phyloP scores from a whole-genome alignment of 2,888 invertebrate species.

The Tachina fera region DNA sequence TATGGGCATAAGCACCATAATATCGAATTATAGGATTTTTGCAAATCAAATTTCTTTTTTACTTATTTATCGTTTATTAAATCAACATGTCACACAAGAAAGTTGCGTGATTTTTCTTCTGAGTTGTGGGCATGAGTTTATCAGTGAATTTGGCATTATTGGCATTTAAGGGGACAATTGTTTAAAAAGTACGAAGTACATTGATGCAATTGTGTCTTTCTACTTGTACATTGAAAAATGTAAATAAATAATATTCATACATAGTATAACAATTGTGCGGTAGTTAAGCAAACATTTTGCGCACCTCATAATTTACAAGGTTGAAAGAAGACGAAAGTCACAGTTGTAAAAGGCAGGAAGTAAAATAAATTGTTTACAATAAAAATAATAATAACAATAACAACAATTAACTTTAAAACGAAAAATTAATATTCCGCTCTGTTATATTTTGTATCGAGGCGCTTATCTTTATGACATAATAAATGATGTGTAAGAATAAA shows the following conservation, averaged over 20 bases:
- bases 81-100: background rate
- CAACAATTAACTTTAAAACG: background rate
- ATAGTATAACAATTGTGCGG: conserved; percentile 27
- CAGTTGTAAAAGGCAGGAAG: conserved; percentile 42
- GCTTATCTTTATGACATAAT: conserved; percentile 20
- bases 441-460: conserved; percentile 2
- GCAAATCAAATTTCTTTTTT: no score
- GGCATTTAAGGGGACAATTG: background rate
- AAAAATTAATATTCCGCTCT: conserved; percentile 2
- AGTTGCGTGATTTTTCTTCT: conserved; percentile 28
- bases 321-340: conserved; percentile 29
- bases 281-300: conserved; percentile 43
- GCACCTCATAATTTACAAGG: conserved; percentile 39
- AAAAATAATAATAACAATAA: background rate
- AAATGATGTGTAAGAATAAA: background rate
- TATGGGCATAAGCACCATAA: no score
- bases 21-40: no score
- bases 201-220: conserved; percentile 44
- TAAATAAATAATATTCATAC: no score
- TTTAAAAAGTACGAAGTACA: conserved; percentile 1
- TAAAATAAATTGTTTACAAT: conserved; percentile 1
- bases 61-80: background rate
- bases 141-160: background rate
- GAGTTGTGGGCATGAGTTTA: background rate
- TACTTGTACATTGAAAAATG: conserved; percentile 10